Percentiles rank a stretch among this genome's conserved stretches.
These are phyloP conservation scores for Yponomeuta sedellus DNA, from an alignment of 2,888 invertebrate species.

Conservation along the genomic window DNA sequence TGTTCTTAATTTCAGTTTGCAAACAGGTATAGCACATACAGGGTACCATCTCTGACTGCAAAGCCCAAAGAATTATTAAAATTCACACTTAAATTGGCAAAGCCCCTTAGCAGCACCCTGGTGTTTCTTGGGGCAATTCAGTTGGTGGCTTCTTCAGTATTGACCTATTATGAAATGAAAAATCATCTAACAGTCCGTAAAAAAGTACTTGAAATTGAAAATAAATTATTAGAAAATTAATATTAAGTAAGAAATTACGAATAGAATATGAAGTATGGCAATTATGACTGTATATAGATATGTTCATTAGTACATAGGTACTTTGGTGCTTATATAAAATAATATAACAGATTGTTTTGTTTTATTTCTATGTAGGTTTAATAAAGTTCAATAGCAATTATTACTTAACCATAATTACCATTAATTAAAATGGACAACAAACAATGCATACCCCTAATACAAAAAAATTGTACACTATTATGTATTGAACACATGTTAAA, in stretches of 20 bases:
- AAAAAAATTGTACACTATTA: conserved; percentile 14
- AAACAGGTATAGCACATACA: conserved; percentile 76
- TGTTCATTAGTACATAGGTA: neutral
- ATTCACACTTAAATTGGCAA: conserved; percentile 70
- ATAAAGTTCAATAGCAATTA: conserved; percentile 17
- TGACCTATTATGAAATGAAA: conserved; percentile 79
- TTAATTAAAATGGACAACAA: conserved; percentile 48
- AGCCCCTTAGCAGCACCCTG: conserved; percentile 68
- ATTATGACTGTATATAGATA: too few relatives aligned
- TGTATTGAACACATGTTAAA: conserved; percentile 16
- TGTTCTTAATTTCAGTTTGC: conserved; percentile 72
- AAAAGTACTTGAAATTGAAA: conserved; percentile 56
- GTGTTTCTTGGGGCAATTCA: conserved; percentile 69
- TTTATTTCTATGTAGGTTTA: conserved; percentile 3
- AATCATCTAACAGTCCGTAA: conserved; percentile 56
- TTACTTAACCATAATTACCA: conserved; percentile 39
- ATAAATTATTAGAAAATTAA: conserved; percentile 22
- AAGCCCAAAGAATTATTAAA: conserved; percentile 72
- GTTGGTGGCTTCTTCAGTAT: conserved; percentile 65
- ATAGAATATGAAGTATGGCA: too few relatives aligned
- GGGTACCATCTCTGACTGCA: conserved; percentile 78
- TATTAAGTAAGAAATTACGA: neutral
- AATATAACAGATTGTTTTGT: neutral
- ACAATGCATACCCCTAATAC: conserved; percentile 41
- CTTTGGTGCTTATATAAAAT: neutral